Percentiles rank a stretch among this genome's conserved stretches.
Conservation (phyloP, 2,113 vertebrate species). For the Lophochroa leadbeateri region DNA sequence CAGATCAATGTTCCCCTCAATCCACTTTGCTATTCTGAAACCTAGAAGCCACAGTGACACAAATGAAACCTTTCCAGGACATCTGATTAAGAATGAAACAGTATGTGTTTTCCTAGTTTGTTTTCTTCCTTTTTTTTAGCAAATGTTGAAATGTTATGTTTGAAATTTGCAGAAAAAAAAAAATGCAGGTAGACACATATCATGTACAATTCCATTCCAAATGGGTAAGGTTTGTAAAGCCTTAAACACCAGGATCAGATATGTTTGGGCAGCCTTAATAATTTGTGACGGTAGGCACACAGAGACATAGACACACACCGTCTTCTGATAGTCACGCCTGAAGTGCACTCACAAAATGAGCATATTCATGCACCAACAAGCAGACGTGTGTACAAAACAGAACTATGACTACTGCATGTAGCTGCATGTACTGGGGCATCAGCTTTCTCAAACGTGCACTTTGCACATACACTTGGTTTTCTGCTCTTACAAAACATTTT, state of each 20-base stretch:
- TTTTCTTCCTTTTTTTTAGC: not conserved
- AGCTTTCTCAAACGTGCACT: not conserved
- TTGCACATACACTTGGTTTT: not conserved
- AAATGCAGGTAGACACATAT: not conserved
- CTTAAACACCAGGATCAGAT: not conserved
- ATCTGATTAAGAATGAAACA: not conserved
- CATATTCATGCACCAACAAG: not conserved
- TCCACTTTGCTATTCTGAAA: not conserved
- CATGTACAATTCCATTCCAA: not conserved
- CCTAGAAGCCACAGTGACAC: not conserved
- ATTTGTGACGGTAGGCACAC: not conserved
- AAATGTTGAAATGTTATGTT: not conserved
- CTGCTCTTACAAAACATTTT: not conserved
- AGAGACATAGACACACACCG: not conserved
- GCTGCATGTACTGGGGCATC: not conserved
- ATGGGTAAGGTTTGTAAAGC: not conserved
- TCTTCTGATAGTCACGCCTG: not conserved
- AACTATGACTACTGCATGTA: not conserved
- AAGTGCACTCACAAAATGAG: not conserved
- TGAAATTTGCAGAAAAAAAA: not conserved
- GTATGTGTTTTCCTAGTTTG: not conserved
- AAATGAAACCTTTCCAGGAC: not conserved
- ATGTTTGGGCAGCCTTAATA: not conserved
- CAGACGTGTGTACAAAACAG: not conserved
- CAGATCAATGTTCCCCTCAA: not conserved